These are phyloP conservation scores for Dreissena rostriformis DNA, from an alignment of 1,140 invertebrate genomes.

Conservation along the genomic window DNA sequence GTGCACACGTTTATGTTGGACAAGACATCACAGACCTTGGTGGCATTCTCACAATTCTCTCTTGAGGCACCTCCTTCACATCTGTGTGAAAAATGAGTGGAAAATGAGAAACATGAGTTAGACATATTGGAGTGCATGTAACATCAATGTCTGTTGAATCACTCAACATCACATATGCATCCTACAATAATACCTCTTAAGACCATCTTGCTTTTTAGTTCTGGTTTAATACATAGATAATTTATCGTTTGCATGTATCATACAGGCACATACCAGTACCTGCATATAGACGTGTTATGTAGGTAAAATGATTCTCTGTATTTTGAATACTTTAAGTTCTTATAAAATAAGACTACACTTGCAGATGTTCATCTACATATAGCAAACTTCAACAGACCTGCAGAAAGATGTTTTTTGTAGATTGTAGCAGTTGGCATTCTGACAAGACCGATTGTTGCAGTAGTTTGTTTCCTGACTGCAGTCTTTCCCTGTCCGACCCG, in stretches of 20 bases:
- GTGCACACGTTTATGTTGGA: background rate
- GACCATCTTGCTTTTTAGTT: background rate
- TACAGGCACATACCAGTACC: too few relatives aligned
- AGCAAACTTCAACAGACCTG: background rate
- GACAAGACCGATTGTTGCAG: constrained; percentile 62
- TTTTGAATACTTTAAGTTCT: too few relatives aligned
- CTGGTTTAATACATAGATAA: too few relatives aligned
- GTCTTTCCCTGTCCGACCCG: constrained; percentile 95
- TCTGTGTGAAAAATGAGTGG: constrained; percentile 3
- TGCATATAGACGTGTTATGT: too few relatives aligned
- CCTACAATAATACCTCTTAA: background rate
- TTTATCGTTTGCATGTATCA: too few relatives aligned
- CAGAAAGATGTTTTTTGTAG: constrained; percentile 4
- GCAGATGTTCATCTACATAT: too few relatives aligned
- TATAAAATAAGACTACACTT: too few relatives aligned
- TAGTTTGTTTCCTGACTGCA: constrained; percentile 86
- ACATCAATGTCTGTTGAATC: background rate
- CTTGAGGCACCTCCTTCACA: constrained; percentile 41
- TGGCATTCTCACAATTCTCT: constrained; percentile 35
- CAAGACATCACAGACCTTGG: constrained; percentile 22
- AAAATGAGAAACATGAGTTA: background rate
- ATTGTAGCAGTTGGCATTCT: constrained; percentile 9
- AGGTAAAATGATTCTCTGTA: too few relatives aligned
- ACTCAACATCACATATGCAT: background rate
- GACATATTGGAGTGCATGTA: background rate